phyloP scores from a whole-genome alignment of 1,140 invertebrate species.

The Drosophila parvula region DNA sequence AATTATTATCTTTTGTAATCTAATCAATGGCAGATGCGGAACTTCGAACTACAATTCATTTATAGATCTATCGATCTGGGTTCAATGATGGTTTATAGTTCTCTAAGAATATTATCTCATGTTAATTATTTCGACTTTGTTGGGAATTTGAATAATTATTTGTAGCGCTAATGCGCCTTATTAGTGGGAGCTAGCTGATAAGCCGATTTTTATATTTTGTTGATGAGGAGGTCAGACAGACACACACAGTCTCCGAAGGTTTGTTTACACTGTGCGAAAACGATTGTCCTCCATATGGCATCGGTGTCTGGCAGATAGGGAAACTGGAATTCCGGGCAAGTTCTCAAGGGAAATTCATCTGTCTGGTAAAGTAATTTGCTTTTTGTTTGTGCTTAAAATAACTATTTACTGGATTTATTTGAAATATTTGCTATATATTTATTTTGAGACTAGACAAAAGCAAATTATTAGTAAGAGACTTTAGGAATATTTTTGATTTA shows the following conservation, averaged over 20 bases:
- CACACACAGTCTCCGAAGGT: slow-evolving; percentile 52
- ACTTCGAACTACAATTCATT: slow-evolving; percentile 10
- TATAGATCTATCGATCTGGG: slow-evolving; percentile 48
- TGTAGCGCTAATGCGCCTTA: slow-evolving; percentile 17
- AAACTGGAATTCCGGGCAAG: slow-evolving; percentile 37
- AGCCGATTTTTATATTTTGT: slow-evolving; percentile 33
- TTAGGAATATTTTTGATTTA: not conserved
- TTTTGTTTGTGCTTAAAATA: too few relatives aligned
- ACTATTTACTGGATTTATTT: too few relatives aligned
- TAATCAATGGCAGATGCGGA: slow-evolving; percentile 24
- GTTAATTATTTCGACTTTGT: slow-evolving; percentile 26
- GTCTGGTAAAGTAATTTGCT: too few relatives aligned
- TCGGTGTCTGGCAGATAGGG: slow-evolving; percentile 27
- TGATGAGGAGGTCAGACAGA: slow-evolving; percentile 31
- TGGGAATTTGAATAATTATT: slow-evolving; percentile 4
- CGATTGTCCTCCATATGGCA: not conserved
- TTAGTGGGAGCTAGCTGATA: slow-evolving; percentile 61
- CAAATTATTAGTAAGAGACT: too few relatives aligned
- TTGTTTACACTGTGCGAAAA: slow-evolving; percentile 68
- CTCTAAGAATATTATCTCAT: slow-evolving; percentile 13
- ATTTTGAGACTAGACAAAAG: too few relatives aligned
- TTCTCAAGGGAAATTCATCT: slow-evolving; percentile 25
- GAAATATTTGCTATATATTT: too few relatives aligned
- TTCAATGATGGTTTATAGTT: slow-evolving; percentile 14
- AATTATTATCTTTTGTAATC: slow-evolving; percentile 22